Evolutionary conservation across 2,888 invertebrate genomes (phyloP), one percentile per base, ranked within the genome.

Genomic region (Onchidella celtica): DNA sequence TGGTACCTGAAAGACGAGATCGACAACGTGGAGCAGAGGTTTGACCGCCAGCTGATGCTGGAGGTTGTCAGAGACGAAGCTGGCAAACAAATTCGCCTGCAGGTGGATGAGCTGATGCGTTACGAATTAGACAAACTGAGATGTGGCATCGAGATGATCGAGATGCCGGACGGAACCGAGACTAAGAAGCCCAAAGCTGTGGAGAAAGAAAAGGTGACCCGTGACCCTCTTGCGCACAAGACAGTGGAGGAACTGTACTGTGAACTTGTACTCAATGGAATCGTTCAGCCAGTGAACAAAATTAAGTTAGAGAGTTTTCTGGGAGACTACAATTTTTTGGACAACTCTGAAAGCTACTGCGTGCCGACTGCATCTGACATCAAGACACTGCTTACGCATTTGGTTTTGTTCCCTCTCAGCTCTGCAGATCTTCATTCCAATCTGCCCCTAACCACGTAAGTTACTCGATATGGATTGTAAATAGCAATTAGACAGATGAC

Each of bases 61-160:
- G 77, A 77, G 17, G 55, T 57, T n/a, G 77, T 77, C 3, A 27
- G 57, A 4, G 29, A 63, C 27, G 77, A 77, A 24, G 66, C 77
- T 14, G 55, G 77, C n/a, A 77, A 77, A 24, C 55, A 65, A 2
- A 77, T 77, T 17, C 66, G 77, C 21, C 34, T 57, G 14, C 77
- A 77, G 29, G 77, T 77, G 29, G 77, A 77, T 17, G 65, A 77
- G 2, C 36, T 77, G 24, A 77, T 77, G 77, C 17, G 77, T 6
- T 77, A 77, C 27, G 77, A 77, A 36, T 36, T 77, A 57, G 77
- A 77, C 32, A 77, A 77, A 36, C 66, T 77, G 21, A 17, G 65
- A 17, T 57, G 40, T 32, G 77, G 65, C 36, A 57, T 77, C 17
- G 77, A 77, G 6, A 34, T 36, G 11, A 34, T 59, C 27, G 73